Percentiles rank a stretch among this genome's conserved stretches.
Evolutionary conservation across 1,140 invertebrate species (phyloP).

Genomic region (Battus philenor): DNA sequence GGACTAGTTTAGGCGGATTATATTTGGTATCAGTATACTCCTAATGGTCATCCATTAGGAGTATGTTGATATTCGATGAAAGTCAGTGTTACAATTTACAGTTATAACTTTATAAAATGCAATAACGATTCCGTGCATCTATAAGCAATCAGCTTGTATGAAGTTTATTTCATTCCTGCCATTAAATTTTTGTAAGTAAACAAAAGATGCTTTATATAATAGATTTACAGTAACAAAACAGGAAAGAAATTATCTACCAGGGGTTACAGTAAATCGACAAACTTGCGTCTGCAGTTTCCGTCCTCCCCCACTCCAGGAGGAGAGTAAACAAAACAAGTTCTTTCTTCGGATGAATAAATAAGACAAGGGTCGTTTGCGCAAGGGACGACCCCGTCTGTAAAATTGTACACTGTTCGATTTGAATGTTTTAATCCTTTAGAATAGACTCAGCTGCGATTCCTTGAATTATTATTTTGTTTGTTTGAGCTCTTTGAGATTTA

Average conservation of each 20-base stretch:
- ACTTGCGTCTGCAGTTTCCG: slow-evolving; percentile 43
- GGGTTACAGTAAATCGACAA: slow-evolving; percentile 49
- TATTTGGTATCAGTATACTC: no score
- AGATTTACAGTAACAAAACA: slow-evolving; percentile 38
- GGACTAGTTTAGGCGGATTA: no score
- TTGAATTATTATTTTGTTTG: slow-evolving; percentile 38
- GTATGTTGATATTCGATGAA: no score
- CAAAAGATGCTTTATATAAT: no score
- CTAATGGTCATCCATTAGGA: no score
- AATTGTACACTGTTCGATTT: slow-evolving; percentile 65
- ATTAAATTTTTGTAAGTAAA: no score
- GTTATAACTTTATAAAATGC: no score
- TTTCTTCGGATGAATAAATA: slow-evolving; percentile 73
- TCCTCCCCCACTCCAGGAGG: slow-evolving; percentile 37
- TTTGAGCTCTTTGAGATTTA: no score
- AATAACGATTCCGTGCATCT: no score
- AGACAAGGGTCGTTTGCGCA: slow-evolving; percentile 59
- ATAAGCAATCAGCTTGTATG: no score
- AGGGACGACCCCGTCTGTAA: slow-evolving; percentile 52
- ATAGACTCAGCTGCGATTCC: slow-evolving; percentile 38
- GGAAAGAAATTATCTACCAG: slow-evolving; percentile 47
- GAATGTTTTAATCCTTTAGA: slow-evolving; percentile 72
- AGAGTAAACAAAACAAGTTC: slow-evolving; percentile 73
- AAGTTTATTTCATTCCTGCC: no score
- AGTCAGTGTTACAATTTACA: no score